Base-by-base conservation (phyloP, 2,797 vertebrate genomes). In the Florisuga fusca region DNA sequence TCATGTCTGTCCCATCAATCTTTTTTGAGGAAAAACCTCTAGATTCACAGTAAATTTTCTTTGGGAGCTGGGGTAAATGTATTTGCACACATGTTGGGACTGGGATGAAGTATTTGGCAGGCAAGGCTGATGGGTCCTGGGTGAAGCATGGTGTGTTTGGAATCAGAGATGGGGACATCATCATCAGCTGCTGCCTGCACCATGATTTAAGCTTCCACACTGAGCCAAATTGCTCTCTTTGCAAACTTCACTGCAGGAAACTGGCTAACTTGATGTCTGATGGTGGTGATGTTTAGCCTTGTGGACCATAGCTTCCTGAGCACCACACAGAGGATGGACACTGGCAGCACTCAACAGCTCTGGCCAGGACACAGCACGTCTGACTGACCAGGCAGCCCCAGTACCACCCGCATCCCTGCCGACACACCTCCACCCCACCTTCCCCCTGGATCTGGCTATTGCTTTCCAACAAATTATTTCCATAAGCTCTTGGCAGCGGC, bases 381-480 rank as follows among this genome's bases (percentile, higher is more conserved):
- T 38, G 45, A 67, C 2, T 20, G n/a, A 27, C 5, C 63, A 72
- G 31, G 20, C 71, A 79, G 55, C 53, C 29, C 73, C 0, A 2
- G 21, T 22, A 58, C 55, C 62, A 46, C 19, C n/a, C 26, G 19
- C 48, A 25, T 57, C 53, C 46, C 59, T 23, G n/a, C 68, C 9
- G 1, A 23, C 81, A 58, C 59, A 76, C 73, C 77, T 68, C 88
- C 75, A 53, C 54, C 67, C 76, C 31, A 20, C 7, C 15, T 43
- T 15, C n/a, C 9, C 48, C 5, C 43, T 3, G 3, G 7, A 7
- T 20, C 62, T 8, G 2, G 51, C 1, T 15, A 77, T 85, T 73
- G 80, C 97, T 92, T 95, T 88, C 87, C 87, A 78, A 90, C 85
- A 93, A 87, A 85, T 90, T 74, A 93, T 95, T 97, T 96, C 95